Evolutionary conservation across 2,888 invertebrate species (phyloP), one percentile per base, ranked within the genome.

Genomic region (Synanthedon vespiformis): DNA sequence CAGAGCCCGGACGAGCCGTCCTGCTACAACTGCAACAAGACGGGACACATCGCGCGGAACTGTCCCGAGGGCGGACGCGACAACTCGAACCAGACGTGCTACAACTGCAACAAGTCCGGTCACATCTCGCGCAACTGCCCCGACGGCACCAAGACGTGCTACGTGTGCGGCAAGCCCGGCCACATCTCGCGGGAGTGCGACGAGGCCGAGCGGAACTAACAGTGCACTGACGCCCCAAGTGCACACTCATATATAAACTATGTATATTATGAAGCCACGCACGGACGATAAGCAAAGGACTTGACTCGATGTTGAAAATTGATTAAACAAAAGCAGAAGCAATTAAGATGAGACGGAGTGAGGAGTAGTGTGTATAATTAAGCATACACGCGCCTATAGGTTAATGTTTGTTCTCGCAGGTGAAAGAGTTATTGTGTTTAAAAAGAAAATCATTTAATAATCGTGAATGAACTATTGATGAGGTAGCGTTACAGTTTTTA

Each of bases 21-120:
- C 70, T 97, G 97, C 90, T 97, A 97, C 91, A 97, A 95, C 87
- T 97, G 97, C 90, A 95, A 94, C 89, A 95, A 95, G 90, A 92
- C 94, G 61, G 97, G 96, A 65, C 97, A 97, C 89, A 94, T 97
- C 78, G 95, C 94, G 57, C 92, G 94, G 73, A 93, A 92, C 86
- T 94, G 94, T 88, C 94, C 94, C 54, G 94, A 94, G 80, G 90
- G 90, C 66, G 90, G 89, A 61, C 89, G 89, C 72, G 90, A 89
- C 72, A 91, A 91, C 84, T 91, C 91, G 70, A 90, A 90, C 79
- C 90, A 91, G 72, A 94, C 93, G 52, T 97, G 97, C 90, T 97
- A 97, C 91, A 96, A 95, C 88, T 97, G 97, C 90, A 95, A 95
- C 89, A 95, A 95, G 89, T 91, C 94, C 61, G 97, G 96, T 61